These are phyloP conservation scores for Loxodonta africana DNA, from an alignment of 2,113 vertebrate genomes.

Conservation along the genomic window DNA sequence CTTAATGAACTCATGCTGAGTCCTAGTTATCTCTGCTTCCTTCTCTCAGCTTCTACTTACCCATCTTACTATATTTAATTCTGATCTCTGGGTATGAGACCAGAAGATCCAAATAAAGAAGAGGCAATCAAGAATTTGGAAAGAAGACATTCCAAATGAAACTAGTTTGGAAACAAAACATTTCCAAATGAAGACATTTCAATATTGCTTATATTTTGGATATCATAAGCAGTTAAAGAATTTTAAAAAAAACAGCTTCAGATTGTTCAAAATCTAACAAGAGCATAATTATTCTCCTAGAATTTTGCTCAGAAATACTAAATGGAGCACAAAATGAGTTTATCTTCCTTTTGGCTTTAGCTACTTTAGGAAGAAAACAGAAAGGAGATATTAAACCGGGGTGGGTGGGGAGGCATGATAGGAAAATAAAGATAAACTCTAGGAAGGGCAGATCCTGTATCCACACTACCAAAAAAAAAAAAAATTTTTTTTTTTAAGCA, in stretches of 20 bases:
- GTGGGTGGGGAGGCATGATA: neutral
- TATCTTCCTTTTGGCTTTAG: conserved; percentile 53
- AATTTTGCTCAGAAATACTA: conserved; percentile 46
- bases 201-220: conserved; percentile 44
- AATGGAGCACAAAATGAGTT: conserved; percentile 28
- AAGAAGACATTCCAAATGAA: conserved; percentile 49
- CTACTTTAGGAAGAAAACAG: conserved; percentile 37
- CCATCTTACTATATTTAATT: conserved; percentile 37
- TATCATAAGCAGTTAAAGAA: conserved; percentile 56
- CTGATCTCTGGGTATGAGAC: conserved; percentile 5
- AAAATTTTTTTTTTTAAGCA: neutral
- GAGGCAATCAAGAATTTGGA: conserved; percentile 2
- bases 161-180: neutral
- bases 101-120: conserved; percentile 36
- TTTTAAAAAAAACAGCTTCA: conserved; percentile 26
- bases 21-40: conserved; percentile 13
- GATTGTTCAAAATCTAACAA: conserved; percentile 20
- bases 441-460: conserved; percentile 9
- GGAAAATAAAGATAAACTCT: conserved; percentile 32
- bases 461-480: neutral
- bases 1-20: conserved; percentile 11
- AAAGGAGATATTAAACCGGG: conserved; percentile 27
- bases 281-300: conserved; percentile 3
- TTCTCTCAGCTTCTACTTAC: conserved; percentile 21
- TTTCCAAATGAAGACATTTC: conserved; percentile 41